phyloP scores from a whole-genome alignment of 2,888 invertebrate genomes.

The Lathronympha strigana region DNA sequence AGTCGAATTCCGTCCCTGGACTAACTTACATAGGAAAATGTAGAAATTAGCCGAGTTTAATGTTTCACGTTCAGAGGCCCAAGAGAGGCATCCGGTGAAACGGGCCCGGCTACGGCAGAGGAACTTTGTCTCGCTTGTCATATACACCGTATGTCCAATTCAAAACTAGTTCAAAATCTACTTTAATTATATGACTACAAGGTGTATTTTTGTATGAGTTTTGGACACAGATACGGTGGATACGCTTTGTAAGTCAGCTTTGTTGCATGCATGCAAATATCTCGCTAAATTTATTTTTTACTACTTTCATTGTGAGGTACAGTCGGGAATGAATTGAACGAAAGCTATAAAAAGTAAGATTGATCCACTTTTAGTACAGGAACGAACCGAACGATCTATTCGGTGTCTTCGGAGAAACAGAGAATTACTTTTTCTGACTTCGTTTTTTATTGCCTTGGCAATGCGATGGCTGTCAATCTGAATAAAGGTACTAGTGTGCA shows the following conservation, averaged over 20 bases:
- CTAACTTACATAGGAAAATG: conserved; percentile 46
- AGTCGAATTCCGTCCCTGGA: not conserved
- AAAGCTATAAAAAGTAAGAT: not conserved
- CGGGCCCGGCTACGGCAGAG: conserved; percentile 41
- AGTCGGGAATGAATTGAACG: conserved; percentile 2
- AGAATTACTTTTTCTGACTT: too few species aligned
- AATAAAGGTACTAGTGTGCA: too few species aligned
- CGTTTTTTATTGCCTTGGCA: too few species aligned
- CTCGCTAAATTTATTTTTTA: conserved; percentile 45
- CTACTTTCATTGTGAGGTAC: conserved; percentile 31
- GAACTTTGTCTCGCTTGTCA: not conserved
- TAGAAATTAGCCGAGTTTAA: conserved; percentile 54
- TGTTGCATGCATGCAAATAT: conserved; percentile 54
- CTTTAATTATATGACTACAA: not conserved
- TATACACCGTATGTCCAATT: not conserved
- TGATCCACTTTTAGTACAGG: not conserved
- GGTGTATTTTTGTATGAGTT: not conserved
- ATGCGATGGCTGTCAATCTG: too few species aligned
- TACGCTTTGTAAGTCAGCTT: conserved; percentile 42
- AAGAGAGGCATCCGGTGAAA: conserved; percentile 48
- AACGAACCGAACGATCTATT: not conserved
- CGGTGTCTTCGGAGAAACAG: too few species aligned
- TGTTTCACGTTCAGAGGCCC: conserved; percentile 38
- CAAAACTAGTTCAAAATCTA: conserved; percentile 1
- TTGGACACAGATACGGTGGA: not conserved